Evolutionary conservation across 1,140 invertebrate genomes (phyloP).

Genomic region (Trichoplusia ni): DNA sequence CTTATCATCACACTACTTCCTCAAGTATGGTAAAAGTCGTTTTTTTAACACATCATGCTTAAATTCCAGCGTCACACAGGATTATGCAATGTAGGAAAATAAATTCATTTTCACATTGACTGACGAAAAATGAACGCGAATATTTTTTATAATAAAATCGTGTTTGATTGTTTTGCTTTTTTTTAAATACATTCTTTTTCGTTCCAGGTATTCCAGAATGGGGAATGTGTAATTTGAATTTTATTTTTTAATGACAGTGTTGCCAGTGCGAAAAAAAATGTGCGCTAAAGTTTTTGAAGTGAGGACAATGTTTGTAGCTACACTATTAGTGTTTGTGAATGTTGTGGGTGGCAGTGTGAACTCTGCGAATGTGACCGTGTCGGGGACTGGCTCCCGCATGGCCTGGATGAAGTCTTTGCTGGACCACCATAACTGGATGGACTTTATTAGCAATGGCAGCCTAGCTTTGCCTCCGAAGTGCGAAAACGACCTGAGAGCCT

Average conservation of each 20-base stretch:
- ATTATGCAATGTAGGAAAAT: slow-evolving; percentile 4
- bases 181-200: slow-evolving; percentile 11
- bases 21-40: too few relatives aligned
- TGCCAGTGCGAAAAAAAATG: slow-evolving; percentile 30
- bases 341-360: slow-evolving; percentile 67
- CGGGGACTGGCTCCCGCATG: slow-evolving; percentile 68
- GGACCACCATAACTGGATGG: slow-evolving; percentile 85
- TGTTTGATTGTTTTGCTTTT: not conserved
- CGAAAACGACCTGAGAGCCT: slow-evolving; percentile 81
- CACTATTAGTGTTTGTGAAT: slow-evolving; percentile 69
- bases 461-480: slow-evolving; percentile 79
- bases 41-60: too few relatives aligned
- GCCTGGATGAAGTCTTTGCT: slow-evolving; percentile 85
- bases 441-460: slow-evolving; percentile 62
- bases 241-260: not conserved
- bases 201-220: slow-evolving; percentile 27
- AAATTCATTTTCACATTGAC: not conserved
- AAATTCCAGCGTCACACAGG: not conserved
- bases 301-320: slow-evolving; percentile 55
- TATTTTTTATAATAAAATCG: not conserved
- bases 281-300: slow-evolving; percentile 30
- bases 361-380: slow-evolving; percentile 39
- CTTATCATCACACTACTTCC: too few relatives aligned
- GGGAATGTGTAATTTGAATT: slow-evolving; percentile 1
- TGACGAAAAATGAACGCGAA: not conserved